Evolutionary conservation across 2,113 vertebrate genomes (phyloP).

Genomic region (Motacilla alba): DNA sequence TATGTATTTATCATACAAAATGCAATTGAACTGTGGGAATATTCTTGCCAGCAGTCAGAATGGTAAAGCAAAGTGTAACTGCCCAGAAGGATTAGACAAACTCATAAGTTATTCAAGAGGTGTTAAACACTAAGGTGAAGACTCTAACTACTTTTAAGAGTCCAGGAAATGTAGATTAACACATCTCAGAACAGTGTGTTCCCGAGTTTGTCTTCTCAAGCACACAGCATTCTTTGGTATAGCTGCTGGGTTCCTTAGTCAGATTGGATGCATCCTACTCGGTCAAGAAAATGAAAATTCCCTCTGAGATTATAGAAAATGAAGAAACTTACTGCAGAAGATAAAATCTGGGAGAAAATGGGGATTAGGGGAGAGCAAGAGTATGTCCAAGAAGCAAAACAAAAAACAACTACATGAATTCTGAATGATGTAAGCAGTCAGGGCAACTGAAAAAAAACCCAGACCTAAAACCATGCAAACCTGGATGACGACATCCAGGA

Average conservation of each 20-base stretch:
- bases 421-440: background rate
- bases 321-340: background rate
- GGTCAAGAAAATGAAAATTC: background rate
- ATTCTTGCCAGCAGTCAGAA: background rate
- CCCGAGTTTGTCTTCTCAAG: background rate
- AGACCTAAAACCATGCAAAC: background rate
- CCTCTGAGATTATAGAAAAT: background rate
- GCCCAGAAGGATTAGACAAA: background rate
- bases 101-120: background rate
- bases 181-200: background rate
- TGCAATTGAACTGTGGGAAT: background rate
- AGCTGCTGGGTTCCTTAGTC: background rate
- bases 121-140: background rate
- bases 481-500: background rate
- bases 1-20: background rate
- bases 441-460: background rate
- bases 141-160: background rate
- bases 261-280: no score
- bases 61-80: background rate
- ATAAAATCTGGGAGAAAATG: rapidly evolving
- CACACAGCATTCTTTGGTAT: background rate
- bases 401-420: background rate
- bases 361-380: rapidly evolving
- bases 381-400: background rate
- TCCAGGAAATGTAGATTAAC: background rate